Percentiles rank a stretch among this genome's conserved stretches.
Conservation (phyloP, 35 echinoderm and acorn worm genomes). For the Lytechinus pictus region DNA sequence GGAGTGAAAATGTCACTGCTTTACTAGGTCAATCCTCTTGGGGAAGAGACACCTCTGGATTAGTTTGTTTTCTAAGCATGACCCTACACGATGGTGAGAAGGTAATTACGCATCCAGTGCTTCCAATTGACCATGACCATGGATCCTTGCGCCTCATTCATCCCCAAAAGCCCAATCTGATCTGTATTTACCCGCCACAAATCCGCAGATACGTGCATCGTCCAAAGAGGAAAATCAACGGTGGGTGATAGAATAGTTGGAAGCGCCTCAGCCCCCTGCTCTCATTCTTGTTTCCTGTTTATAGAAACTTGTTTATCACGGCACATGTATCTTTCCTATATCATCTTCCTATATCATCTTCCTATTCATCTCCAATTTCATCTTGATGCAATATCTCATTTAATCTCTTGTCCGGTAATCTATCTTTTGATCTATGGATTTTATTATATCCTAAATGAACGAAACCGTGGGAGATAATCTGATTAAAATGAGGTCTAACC, state of each 20-base stretch:
- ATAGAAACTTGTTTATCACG: no score
- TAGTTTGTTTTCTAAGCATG: background rate
- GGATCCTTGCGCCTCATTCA: background rate
- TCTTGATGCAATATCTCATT: background rate
- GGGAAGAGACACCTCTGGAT: background rate
- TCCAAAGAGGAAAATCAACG: background rate
- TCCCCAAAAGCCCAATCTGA: background rate
- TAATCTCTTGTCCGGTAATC: background rate
- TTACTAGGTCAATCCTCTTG: background rate
- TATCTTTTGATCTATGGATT: no score
- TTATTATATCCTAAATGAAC: no score
- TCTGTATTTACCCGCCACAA: background rate
- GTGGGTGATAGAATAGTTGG: background rate
- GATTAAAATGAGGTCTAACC: no score
- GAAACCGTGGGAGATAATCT: no score
- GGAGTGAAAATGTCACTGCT: background rate
- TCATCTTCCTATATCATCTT: background rate
- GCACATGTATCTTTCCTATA: background rate
- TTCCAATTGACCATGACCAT: background rate
- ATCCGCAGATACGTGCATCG: background rate
- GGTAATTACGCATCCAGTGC: background rate
- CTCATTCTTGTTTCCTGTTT: background rate
- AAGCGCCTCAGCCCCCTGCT: background rate
- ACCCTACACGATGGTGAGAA: background rate
- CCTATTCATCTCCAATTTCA: background rate